These are phyloP conservation scores for Cygnus buccinator DNA, from an alignment of 2,113 vertebrate species.

Conservation along the genomic window DNA sequence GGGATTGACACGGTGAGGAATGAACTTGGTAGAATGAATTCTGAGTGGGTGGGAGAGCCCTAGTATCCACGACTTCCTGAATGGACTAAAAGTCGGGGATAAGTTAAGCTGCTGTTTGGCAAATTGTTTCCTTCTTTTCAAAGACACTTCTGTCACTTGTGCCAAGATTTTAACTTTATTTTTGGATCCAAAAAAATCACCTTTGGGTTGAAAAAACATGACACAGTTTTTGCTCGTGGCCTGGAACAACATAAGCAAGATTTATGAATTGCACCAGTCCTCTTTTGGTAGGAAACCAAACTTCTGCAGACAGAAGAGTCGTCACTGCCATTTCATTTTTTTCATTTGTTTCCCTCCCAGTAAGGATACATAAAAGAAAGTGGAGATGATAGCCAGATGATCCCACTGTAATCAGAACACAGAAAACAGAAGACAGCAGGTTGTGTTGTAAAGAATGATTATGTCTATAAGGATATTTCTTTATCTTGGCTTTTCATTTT, in stretches of 20 bases:
- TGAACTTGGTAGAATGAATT: neutral
- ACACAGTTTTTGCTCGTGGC: neutral
- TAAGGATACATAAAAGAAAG: neutral
- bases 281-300: neutral
- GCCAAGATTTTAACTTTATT: slow-evolving; percentile 5
- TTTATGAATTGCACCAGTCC: neutral
- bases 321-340: neutral
- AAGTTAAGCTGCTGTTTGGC: neutral
- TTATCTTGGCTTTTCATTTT: neutral
- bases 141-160: neutral
- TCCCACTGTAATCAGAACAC: neutral
- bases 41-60: neutral
- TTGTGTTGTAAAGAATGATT: neutral
- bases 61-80: neutral
- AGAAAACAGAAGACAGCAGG: neutral
- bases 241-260: neutral
- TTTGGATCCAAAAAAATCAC: slow-evolving; percentile 31
- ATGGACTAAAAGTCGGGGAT: neutral
- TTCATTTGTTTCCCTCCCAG: neutral
- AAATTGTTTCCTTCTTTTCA: neutral
- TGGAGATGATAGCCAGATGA: neutral
- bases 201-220: neutral
- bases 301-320: neutral
- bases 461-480: neutral
- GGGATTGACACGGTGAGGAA: neutral